phyloP scores from a whole-genome alignment of 2,113 vertebrate species.

The Atherinomorus stipes region DNA sequence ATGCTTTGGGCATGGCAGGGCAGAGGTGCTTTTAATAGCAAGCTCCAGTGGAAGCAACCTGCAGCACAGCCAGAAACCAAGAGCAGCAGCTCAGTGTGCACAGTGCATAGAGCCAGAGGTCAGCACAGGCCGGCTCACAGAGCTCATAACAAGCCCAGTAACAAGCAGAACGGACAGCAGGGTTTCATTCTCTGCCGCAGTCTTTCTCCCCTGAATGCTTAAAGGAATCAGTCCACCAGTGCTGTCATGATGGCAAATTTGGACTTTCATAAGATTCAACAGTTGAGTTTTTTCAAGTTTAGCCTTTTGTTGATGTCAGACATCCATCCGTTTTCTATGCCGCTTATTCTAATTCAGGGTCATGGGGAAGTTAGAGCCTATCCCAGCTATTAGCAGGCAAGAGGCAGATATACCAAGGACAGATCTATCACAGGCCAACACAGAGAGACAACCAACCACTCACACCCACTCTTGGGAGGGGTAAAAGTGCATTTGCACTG shows the following conservation, averaged over 20 bases:
- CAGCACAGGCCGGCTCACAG: conserved; percentile 41
- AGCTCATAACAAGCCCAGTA: conserved; percentile 32
- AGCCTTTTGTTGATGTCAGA: not conserved
- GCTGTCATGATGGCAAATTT: conserved; percentile 7
- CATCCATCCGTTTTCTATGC: too few relatives aligned
- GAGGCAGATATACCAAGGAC: too few relatives aligned
- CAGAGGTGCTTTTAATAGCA: conserved; percentile 20
- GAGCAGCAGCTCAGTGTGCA: conserved; percentile 31
- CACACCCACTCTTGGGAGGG: too few relatives aligned
- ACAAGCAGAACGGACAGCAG: conserved; percentile 56
- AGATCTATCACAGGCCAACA: too few relatives aligned
- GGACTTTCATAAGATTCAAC: not conserved
- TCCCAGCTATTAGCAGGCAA: too few relatives aligned
- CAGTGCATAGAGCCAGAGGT: conserved; percentile 42
- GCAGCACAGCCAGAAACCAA: conserved; percentile 23
- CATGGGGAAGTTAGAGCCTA: too few relatives aligned
- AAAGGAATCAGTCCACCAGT: conserved; percentile 9
- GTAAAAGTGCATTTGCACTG: too few relatives aligned
- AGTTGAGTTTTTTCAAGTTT: not conserved
- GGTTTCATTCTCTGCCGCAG: conserved; percentile 24
- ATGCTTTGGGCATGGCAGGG: conserved; percentile 9
- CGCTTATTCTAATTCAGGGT: too few relatives aligned
- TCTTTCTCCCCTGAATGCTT: conserved; percentile 14
- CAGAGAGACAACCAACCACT: too few relatives aligned
- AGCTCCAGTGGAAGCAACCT: conserved; percentile 25